Evolutionary conservation across 2,797 vertebrate species (phyloP), one percentile per base, ranked within the genome.

Genomic region (Alcedo quadribrachys): DNA sequence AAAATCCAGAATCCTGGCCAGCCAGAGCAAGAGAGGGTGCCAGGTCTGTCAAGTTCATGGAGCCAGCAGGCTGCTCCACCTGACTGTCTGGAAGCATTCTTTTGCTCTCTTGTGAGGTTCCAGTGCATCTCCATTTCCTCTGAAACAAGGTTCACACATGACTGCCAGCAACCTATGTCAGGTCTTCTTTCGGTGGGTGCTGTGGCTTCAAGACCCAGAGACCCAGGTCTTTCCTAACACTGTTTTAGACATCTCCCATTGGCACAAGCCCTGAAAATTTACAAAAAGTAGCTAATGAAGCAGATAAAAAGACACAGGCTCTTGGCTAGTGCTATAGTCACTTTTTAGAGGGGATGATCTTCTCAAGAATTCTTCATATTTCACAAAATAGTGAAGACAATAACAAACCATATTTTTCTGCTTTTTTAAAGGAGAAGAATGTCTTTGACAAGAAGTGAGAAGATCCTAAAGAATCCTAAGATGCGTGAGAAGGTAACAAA

Each of bases 11-110:
- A 95, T 92, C 74, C 79, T 45, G 87, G 97, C 97, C 95, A 97
- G 95, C 85, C 89, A 33, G 71, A 87, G 35, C 89, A 82, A 58
- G 37, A 94, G 71, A 83, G 67, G 46, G 86, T 93, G 96, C 97
- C 97, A 97, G 96, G 85, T 86, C 84, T 68, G 0, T 92, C 89
- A 81, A 87, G 92, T 90, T 90, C 81, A 73, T 87, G 93, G 42
- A 96, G 96, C 95, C 96, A 97, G 94, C 90, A 94, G 95, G 89
- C 96, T 78, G 90, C 84, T 97, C 95, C 94, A 95, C 94, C 95
- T 95, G 96, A 93, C 96, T 97, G 85, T 97, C 97, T 97, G 97
- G 95, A 97, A 97, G 93, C 92, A 96, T 97, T 97, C 93, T 94
- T 97, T 87, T 66, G 46, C 79, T 96, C 87, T 83, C 95, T 80